Percentiles rank a stretch among this genome's conserved stretches.
Conservation (phyloP, 2,113 vertebrate genomes). For the Melanerpes aurifrons region DNA sequence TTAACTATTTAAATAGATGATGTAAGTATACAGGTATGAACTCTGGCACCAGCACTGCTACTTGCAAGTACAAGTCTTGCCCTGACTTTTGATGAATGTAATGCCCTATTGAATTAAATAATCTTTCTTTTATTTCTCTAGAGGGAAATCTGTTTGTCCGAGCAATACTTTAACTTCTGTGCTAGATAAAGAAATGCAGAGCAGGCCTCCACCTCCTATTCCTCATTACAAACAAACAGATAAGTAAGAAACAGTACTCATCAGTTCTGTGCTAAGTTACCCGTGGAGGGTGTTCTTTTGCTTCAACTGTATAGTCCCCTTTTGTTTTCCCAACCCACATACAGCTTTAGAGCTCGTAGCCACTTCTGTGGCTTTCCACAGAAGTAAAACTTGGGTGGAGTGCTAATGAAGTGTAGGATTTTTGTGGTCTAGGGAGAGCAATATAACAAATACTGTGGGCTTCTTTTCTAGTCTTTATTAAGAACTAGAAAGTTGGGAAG, state of each 20-base stretch:
- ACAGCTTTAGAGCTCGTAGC: background rate
- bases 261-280: background rate
- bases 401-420: background rate
- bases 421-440: background rate
- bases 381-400: background rate
- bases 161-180: slow-evolving; percentile 86
- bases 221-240: slow-evolving; percentile 91
- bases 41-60: background rate
- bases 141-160: slow-evolving; percentile 91
- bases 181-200: slow-evolving; percentile 87
- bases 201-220: slow-evolving; percentile 89
- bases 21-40: background rate
- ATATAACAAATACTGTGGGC: background rate
- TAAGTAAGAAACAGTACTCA: slow-evolving; percentile 79
- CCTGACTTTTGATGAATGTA: background rate
- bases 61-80: background rate
- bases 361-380: background rate
- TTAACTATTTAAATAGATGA: background rate
- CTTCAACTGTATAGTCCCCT: background rate
- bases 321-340: background rate
- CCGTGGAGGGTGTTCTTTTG: background rate
- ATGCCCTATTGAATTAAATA: background rate
- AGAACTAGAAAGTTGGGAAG: background rate
- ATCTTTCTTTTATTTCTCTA: slow-evolving; percentile 69
- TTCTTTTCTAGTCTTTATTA: background rate